Evolutionary conservation across 2,888 invertebrate species (phyloP), one percentile per base, ranked within the genome.

Genomic region (Dicyrtoma fusca): DNA sequence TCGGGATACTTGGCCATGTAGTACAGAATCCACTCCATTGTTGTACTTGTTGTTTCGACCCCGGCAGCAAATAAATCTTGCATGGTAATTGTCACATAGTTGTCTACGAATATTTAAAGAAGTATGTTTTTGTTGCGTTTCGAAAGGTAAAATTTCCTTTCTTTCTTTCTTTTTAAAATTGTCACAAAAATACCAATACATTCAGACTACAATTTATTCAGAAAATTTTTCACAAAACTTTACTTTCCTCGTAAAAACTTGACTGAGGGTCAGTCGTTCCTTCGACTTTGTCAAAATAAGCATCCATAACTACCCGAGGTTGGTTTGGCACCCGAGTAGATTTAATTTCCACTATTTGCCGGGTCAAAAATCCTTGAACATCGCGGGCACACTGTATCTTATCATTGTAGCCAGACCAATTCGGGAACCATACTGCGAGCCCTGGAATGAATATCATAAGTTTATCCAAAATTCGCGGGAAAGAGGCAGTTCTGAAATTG

Each of bases 321-420:
- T 89, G 87, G 0, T 73, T 66, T 8, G 64, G 69, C 25, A 73
- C 71, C 51, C 66, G 75, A 19, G 75, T 72, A 1, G 26, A 19
- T 51, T 75, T 73, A 63, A 77, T 77, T n/a, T 77, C 69, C 0
- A 59, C 26, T 26, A 78, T 74, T 8, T 71, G 44, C 14, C 25
- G 26, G 11, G 66, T 49, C 1, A 74, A n/a, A 42, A 71, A 74
- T 1, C 51, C 53, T n/a, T 62, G 21, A 1, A 68, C 34, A 11
- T 44, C 25, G 19, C 17, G 13, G 5, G 71, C 53, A 25, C 59
- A 61, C 14, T 25, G 59, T 71, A 71, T 66, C 66, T 69, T 74
- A n/a, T 59, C 26, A 19, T 68, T 34, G 26, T 74, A 71, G 0
- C 71, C 71, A n/a, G 55, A 55, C 1, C 71, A 62, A 5, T 23